Evolutionary conservation across 37 sponge, comb jelly and placozoan genomes (phyloP).

Genomic region (Lycopodina hypogea): DNA sequence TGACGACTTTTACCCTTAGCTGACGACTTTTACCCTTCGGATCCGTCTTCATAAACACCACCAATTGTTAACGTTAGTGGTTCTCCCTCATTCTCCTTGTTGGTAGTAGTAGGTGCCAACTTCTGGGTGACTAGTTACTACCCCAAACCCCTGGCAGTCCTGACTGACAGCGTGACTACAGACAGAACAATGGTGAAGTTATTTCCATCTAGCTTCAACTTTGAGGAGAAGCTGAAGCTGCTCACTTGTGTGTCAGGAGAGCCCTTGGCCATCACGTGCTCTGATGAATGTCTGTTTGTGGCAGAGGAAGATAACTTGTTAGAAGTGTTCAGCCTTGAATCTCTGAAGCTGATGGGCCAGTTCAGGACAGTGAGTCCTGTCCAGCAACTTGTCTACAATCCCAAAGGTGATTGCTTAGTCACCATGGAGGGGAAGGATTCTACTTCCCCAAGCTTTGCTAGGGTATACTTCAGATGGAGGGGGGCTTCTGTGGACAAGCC

Average conservation of each 20-base stretch:
- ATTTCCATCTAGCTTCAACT: conserved; percentile 36
- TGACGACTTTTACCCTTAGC: no score
- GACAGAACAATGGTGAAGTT: conserved; percentile 75
- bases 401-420: conserved; percentile 49
- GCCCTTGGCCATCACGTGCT: conserved; percentile 51
- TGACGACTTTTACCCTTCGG: no score
- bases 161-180: no score
- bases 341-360: conserved; percentile 22
- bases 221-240: conserved; percentile 36
- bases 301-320: conserved; percentile 45
- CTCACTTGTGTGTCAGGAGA: conserved; percentile 42
- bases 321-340: conserved; percentile 42
- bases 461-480: conserved; percentile 70
- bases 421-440: conserved; percentile 39
- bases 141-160: no score
- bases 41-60: no score
- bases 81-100: no score
- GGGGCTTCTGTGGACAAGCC: conserved; percentile 39
- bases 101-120: no score
- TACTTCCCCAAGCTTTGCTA: conserved; percentile 19
- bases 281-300: conserved; percentile 52
- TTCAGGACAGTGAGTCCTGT: conserved; percentile 57
- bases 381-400: conserved; percentile 35
- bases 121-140: no score
- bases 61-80: no score